Base-by-base conservation (phyloP, 2,888 invertebrate species). In the Temnothorax unifasciatus region DNA sequence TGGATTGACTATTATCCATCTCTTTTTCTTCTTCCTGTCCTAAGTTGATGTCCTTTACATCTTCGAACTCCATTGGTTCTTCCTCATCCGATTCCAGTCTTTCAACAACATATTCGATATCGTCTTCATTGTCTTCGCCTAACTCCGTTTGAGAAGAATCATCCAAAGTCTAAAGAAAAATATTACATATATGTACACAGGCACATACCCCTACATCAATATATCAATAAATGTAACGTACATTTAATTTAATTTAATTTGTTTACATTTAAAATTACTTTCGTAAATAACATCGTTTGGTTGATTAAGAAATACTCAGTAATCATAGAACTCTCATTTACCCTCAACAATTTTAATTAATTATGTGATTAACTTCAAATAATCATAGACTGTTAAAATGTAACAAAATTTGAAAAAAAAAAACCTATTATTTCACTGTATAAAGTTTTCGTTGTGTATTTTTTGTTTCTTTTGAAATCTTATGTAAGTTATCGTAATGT, bases 41-140 rank as follows among this genome's bases (percentile, higher is more conserved):
- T 15, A 86, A 59, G 38, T 0, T 74, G 64, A 63, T 34, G 34
- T 41, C 41, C 5, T 85, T 82, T 9, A 85, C 59, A 83, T 89
- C 88, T 2, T 88, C 73, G 0, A 38, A 3, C 0, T 84, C 85
- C 0, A 87, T 85, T 9, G 83, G 3, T 34, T 86, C 83, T 5
- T 89, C 88, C 2, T 92, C 89, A 0, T 90, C 91, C 0, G 84
- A 77, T 8, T 90, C 94, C 29, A 94, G 73, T 83, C 92, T 92
- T 77, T 94, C 94, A 3, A 94, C 92, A 5, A 94, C 91, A 82
- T 93, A 94, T 61, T 93, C 93, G 25, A 92, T 91, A 11, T 93
- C 93, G n/a, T 92, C 93, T 29, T 89, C 92, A 25, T 90, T 90
- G n/a, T 92, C 92, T 21, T 79, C 57, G 15, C 92, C 88, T 13